These are phyloP conservation scores for Podabrus alpinus DNA, from an alignment of 2,888 invertebrate genomes.

Conservation along the genomic window DNA sequence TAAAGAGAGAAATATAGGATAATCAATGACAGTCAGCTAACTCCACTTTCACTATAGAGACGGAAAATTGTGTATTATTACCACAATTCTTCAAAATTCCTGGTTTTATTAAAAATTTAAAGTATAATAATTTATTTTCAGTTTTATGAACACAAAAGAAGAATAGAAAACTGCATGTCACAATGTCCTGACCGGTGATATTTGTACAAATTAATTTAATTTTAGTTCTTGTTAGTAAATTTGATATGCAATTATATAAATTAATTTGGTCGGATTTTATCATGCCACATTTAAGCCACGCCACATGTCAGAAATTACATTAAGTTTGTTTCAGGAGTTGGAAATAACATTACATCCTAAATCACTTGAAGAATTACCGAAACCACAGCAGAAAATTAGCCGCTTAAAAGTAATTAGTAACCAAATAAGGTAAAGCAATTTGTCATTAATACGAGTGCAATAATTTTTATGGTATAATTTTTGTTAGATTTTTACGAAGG, in stretches of 20 bases:
- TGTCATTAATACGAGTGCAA: too few species aligned
- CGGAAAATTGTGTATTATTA: background rate
- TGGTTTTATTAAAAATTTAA: background rate
- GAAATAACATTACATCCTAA: slow-evolving; percentile 64
- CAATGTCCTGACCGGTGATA: too few species aligned
- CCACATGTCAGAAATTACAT: background rate
- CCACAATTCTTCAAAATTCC: background rate
- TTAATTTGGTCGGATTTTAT: background rate
- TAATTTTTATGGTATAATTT: background rate
- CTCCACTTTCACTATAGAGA: too few species aligned
- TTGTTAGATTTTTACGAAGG: slow-evolving; percentile 68
- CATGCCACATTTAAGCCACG: background rate
- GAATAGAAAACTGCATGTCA: too few species aligned
- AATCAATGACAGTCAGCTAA: background rate
- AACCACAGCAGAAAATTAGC: slow-evolving; percentile 66
- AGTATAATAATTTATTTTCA: background rate
- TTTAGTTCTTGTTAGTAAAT: background rate
- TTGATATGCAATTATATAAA: background rate
- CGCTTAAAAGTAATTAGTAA: slow-evolving; percentile 74
- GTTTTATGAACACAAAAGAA: too few species aligned
- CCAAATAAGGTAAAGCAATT: slow-evolving; percentile 70
- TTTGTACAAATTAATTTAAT: background rate
- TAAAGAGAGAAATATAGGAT: background rate
- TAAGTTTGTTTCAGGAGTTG: slow-evolving; percentile 42
- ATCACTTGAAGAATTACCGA: slow-evolving; percentile 61